Percentiles rank a stretch among this genome's conserved stretches.
These are phyloP conservation scores for Salticus scenicus DNA, from an alignment of 2,888 invertebrate species.

Conservation along the genomic window DNA sequence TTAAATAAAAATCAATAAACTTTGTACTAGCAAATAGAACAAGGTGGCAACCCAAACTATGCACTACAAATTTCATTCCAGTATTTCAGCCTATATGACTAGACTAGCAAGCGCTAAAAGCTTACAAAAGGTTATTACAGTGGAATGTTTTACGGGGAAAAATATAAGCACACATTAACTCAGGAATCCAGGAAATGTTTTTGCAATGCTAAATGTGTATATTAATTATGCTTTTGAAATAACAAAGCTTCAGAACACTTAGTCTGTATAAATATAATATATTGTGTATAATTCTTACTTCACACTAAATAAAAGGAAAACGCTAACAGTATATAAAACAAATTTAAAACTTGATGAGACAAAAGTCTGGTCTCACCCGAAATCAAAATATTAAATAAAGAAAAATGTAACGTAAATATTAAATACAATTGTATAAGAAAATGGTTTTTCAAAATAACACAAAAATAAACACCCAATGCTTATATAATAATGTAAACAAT, in stretches of 20 bases:
- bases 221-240: conserved; percentile 33
- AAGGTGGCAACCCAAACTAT: conserved; percentile 58
- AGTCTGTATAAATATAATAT: conserved; percentile 50
- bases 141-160: conserved; percentile 66
- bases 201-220: conserved; percentile 44
- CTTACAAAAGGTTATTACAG: conserved; percentile 40
- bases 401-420: conserved; percentile 62
- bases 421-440: conserved; percentile 69
- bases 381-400: conserved; percentile 67
- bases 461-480: conserved; percentile 38
- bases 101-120: conserved; percentile 66
- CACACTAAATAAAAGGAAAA: conserved; percentile 63
- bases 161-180: conserved; percentile 47
- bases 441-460: conserved; percentile 68
- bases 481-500: conserved; percentile 49
- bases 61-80: conserved; percentile 34
- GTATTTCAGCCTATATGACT: conserved; percentile 62
- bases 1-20: conserved; percentile 37
- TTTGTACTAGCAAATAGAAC: conserved; percentile 25
- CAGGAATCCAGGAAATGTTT: conserved; percentile 33
- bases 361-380: conserved; percentile 66
- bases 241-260: conserved; percentile 47
- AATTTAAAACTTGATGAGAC: conserved; percentile 69
- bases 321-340: conserved; percentile 68
- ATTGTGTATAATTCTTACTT: conserved; percentile 42